Conservation (phyloP, 2,888 invertebrate species). For the Aleiodes leptofemur region DNA sequence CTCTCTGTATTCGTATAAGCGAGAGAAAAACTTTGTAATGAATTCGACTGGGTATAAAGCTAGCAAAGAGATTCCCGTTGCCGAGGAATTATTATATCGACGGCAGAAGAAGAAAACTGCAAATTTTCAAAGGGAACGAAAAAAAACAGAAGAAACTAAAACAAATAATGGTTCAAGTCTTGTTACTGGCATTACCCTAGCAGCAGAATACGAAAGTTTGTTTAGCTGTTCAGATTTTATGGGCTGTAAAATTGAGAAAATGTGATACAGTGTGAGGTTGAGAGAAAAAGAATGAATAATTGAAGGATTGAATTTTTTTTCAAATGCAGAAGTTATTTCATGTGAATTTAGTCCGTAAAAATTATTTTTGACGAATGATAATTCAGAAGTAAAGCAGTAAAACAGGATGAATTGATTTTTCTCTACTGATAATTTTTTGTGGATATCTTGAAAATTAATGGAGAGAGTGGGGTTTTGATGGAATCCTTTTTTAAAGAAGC, state of each 20-base stretch:
- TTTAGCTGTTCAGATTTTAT: conserved; percentile 40
- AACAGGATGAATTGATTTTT: too few relatives aligned
- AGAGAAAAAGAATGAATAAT: too few relatives aligned
- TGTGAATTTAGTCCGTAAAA: too few relatives aligned
- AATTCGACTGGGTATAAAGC: conserved; percentile 57
- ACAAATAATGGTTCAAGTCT: conserved; percentile 24
- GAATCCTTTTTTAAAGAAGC: too few relatives aligned
- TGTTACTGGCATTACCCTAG: conserved; percentile 21
- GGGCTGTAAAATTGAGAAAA: conserved; percentile 13
- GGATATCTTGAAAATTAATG: too few relatives aligned
- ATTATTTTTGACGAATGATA: too few relatives aligned
- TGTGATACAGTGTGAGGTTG: neutral
- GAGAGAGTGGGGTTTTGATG: too few relatives aligned
- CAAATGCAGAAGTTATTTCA: too few relatives aligned
- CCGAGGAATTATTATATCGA: conserved; percentile 54
- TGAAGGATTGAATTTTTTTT: too few relatives aligned
- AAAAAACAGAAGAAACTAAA: neutral
- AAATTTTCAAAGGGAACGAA: neutral
- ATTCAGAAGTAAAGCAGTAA: too few relatives aligned
- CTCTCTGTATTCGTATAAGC: conserved; percentile 22
- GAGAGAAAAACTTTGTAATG: conserved; percentile 60
- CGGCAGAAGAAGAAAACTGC: conserved; percentile 17
- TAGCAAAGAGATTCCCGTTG: conserved; percentile 53
- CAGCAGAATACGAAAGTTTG: conserved; percentile 43
- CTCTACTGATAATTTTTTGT: too few relatives aligned